Percentiles rank a stretch among this genome's conserved stretches.
phyloP scores from a whole-genome alignment of 2,888 invertebrate species.

The Eupithecia centaureata region DNA sequence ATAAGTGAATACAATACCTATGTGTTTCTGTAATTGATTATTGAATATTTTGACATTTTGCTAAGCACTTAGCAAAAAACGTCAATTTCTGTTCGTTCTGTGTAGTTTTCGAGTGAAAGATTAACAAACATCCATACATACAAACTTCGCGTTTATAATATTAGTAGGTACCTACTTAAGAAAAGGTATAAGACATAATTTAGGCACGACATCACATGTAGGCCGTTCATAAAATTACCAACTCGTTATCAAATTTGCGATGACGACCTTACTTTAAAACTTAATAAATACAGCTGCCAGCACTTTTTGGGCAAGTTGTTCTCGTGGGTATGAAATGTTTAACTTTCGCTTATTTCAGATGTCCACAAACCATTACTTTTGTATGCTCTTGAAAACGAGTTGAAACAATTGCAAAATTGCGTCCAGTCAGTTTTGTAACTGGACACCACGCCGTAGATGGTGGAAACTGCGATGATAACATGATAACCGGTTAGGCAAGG shows the following conservation, averaged over 20 bases:
- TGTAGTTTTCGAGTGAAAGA: too few relatives aligned
- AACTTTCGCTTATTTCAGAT: conserved; percentile 7
- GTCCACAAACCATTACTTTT: conserved; percentile 7
- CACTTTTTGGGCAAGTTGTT: not conserved
- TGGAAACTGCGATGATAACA: conserved; percentile 36
- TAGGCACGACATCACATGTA: not conserved
- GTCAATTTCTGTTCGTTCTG: too few relatives aligned
- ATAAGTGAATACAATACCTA: too few relatives aligned
- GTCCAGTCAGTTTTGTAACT: conserved; percentile 34
- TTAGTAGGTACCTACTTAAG: too few relatives aligned
- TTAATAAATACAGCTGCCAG: not conserved
- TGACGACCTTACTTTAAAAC: not conserved
- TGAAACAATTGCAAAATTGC: conserved; percentile 40
- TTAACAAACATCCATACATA: too few relatives aligned
- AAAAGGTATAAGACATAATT: not conserved
- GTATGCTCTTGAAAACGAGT: conserved; percentile 39
- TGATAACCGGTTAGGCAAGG: conserved; percentile 37
- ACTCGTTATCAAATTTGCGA: not conserved
- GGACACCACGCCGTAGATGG: conserved; percentile 37
- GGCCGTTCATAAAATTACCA: conserved; percentile 7
- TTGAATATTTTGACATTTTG: too few relatives aligned
- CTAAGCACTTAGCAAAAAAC: too few relatives aligned
- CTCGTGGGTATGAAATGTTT: not conserved
- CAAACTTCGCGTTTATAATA: too few relatives aligned
- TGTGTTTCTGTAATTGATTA: too few relatives aligned